Conservation (phyloP, 2,113 vertebrate genomes). For the Balaenoptera acutorostrata region DNA sequence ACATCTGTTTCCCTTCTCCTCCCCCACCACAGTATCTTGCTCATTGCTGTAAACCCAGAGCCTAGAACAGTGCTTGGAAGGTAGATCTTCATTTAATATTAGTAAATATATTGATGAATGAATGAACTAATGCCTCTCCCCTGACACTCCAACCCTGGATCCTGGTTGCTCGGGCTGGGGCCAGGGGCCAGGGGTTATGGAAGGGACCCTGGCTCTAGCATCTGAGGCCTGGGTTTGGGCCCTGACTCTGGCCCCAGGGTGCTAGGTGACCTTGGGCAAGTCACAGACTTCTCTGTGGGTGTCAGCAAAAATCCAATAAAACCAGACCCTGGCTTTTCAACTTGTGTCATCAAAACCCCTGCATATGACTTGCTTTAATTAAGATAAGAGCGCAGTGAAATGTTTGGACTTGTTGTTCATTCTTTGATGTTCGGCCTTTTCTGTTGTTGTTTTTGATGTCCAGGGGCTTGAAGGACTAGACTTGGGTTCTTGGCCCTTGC, state of each 20-base stretch:
- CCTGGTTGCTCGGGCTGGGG: neutral
- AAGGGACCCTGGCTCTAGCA: neutral
- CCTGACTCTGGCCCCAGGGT: conserved; percentile 38
- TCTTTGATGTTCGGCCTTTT: conserved; percentile 69
- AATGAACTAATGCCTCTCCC: neutral
- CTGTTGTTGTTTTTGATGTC: conserved; percentile 66
- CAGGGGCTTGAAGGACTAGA: conserved; percentile 35
- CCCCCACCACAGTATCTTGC: neutral
- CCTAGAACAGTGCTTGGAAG: neutral
- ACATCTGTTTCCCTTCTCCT: neutral
- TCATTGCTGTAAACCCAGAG: neutral
- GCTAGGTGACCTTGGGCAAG: conserved; percentile 70
- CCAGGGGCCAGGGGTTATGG: neutral
- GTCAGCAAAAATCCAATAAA: conserved; percentile 69
- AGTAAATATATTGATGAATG: neutral
- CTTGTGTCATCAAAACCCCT: conserved; percentile 57
- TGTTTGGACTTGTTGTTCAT: conserved; percentile 40
- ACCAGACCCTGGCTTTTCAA: conserved; percentile 57
- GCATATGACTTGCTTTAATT: conserved; percentile 71
- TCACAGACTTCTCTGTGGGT: conserved; percentile 63
- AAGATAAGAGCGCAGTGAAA: conserved; percentile 63
- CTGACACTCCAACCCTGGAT: neutral
- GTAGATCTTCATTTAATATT: neutral
- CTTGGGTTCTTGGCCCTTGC: conserved; percentile 14
- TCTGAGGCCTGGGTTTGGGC: conserved; percentile 25